A percentile compares a stretch with the other conserved stretches of the same genome.
Conservation (phyloP, 2,888 invertebrate species). For the Hypena proboscidalis region DNA sequence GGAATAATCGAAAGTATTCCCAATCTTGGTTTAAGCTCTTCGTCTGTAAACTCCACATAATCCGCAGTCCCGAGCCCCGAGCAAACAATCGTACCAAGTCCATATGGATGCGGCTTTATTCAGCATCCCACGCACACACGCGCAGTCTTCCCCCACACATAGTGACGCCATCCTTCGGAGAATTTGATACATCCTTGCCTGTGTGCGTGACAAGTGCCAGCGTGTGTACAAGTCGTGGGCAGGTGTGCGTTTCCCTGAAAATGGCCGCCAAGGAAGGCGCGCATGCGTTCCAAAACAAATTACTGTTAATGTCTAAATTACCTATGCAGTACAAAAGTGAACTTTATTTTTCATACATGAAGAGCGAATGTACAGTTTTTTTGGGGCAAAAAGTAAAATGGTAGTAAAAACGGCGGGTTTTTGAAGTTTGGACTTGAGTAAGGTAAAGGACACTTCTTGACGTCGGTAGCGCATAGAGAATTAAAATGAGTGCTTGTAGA, state of each 20-base stretch:
- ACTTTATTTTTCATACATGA: constrained; percentile 19
- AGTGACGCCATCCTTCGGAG: constrained; percentile 48
- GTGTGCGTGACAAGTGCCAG: constrained; percentile 44
- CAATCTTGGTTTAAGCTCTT: constrained; percentile 41
- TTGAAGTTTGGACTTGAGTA: constrained; percentile 77
- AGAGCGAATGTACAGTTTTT: constrained; percentile 7
- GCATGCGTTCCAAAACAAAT: constrained; percentile 62
- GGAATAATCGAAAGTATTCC: constrained; percentile 40
- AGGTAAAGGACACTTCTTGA: constrained; percentile 75
- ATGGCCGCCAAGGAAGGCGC: constrained; percentile 69
- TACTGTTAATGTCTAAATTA: constrained; percentile 1
- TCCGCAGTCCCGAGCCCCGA: constrained; percentile 28
- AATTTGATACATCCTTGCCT: constrained; percentile 56
- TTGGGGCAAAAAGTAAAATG: constrained; percentile 21
- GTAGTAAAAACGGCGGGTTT: constrained; percentile 64
- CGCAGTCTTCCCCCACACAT: constrained; percentile 38
- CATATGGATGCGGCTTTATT: constrained; percentile 60
- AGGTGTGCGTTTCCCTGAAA: constrained; percentile 72
- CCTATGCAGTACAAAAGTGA: constrained; percentile 17
- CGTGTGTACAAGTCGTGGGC: constrained; percentile 23
- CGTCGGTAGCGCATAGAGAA: constrained; percentile 47
- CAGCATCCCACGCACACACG: constrained; percentile 72
- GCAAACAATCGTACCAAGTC: constrained; percentile 47
- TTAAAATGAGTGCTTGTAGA: constrained; percentile 45
- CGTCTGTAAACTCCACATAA: constrained; percentile 31